These are phyloP conservation scores for Halocynthia roretzi DNA, from an alignment of 23 tunicate genomes.

Conservation along the genomic window DNA sequence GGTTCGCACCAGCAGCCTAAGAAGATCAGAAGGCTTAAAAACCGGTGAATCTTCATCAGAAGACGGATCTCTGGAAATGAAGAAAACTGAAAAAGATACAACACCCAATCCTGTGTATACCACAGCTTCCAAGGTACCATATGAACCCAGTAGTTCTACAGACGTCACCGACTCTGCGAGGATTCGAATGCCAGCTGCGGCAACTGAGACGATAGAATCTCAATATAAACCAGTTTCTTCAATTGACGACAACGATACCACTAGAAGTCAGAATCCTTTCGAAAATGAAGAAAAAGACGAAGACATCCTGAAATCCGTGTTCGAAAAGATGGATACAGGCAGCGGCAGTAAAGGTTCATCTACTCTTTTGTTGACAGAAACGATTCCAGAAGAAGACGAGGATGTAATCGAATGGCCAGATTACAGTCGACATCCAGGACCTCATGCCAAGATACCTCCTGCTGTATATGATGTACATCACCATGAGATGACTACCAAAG, in stretches of 20 bases:
- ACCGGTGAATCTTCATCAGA: neutral
- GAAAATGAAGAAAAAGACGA: slow-evolving; percentile 14
- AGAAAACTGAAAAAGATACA: neutral
- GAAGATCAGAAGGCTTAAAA: slow-evolving; percentile 14
- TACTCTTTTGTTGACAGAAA: slow-evolving; percentile 37
- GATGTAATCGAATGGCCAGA: neutral
- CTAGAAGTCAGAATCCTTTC: neutral
- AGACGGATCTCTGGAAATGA: neutral
- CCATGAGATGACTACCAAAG: no score
- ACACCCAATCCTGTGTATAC: neutral
- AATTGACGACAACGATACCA: neutral
- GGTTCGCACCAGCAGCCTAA: slow-evolving; percentile 20
- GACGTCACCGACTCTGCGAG: no score
- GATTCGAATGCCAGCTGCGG: no score
- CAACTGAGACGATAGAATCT: no score
- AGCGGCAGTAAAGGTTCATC: slow-evolving; percentile 1
- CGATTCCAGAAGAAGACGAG: slow-evolving; percentile 73
- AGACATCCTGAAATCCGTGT: slow-evolving; percentile 3
- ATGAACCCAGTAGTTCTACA: no score
- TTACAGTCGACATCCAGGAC: no score
- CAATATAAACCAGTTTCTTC: no score
- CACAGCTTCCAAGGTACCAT: no score
- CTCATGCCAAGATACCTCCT: no score
- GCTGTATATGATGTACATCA: no score
- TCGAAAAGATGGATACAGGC: slow-evolving; percentile 16